phyloP scores from a whole-genome alignment of 2,113 vertebrate species.

The Anser cygnoides region DNA sequence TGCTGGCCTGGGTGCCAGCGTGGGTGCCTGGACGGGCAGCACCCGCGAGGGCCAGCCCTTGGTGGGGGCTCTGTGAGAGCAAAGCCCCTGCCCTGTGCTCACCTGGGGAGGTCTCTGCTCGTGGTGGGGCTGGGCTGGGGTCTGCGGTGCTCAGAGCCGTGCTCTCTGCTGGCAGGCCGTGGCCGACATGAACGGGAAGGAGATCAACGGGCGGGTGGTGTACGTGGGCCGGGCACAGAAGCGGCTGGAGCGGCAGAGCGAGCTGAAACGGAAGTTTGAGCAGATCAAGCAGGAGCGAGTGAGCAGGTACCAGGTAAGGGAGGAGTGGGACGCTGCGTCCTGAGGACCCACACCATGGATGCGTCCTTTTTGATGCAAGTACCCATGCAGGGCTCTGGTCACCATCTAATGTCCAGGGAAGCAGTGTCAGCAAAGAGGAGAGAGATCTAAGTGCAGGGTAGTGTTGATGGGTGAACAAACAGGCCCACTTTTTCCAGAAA shows the following conservation, averaged over 20 bases:
- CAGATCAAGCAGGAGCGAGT: slow-evolving; percentile 94
- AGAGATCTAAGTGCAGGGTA: background rate
- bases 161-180: slow-evolving; percentile 81
- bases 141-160: background rate
- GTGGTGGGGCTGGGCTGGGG: background rate
- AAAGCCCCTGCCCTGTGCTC: background rate
- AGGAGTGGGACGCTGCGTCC: background rate
- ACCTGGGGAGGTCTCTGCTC: background rate
- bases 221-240: slow-evolving; percentile 96
- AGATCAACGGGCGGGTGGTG: slow-evolving; percentile 85
- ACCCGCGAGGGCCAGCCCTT: background rate
- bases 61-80: background rate
- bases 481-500: background rate
- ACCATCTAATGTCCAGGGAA: background rate
- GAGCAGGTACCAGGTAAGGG: slow-evolving; percentile 90
- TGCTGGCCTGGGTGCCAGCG: background rate
- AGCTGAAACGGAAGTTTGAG: slow-evolving; percentile 92
- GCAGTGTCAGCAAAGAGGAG: background rate
- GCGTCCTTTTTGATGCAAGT: background rate
- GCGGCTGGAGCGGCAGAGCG: slow-evolving; percentile 89
- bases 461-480: background rate
- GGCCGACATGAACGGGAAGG: slow-evolving; percentile 91
- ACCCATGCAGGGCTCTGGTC: fast-evolving
- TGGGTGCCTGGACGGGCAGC: background rate
- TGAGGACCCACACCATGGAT: fast-evolving